Base-by-base conservation (phyloP, 2,888 invertebrate genomes). In the Drosophila colorata region DNA sequence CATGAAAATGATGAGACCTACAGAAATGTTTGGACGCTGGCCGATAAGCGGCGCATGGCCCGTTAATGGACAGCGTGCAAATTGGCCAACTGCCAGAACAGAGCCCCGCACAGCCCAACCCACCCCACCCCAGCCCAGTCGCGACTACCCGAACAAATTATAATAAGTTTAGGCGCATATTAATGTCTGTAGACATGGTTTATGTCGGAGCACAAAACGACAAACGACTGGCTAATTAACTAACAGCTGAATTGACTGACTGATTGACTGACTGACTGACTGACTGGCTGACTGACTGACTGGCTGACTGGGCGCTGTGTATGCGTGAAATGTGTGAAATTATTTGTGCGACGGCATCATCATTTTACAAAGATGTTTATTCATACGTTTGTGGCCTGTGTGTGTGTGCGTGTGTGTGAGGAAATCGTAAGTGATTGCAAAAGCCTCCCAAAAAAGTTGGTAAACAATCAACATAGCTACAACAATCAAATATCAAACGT, bases 351-450 rank as follows among this genome's bases (percentile, higher is more conserved):
- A 69, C 85, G 72, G 79, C 82, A 86, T 86, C 74, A 88, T 88
- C 80, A 82, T 77, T 86, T 86, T 88, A 86, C 86, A 86, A 86
- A 86, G 86, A 89, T 89, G 71, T 86, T 88, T 89, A 86, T 88
- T 86, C 86, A 86, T 86, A 16, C 35, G 31, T 0, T 35, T 25
- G 20, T 0, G 20, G 20, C 2, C 20, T 31, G 2, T 41, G 20
- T 31, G 23, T 18, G 33, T 31, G 8, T 43, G 6, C 28, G 28
- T 57, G 38, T 61, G 20, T 70, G 18, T 73, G 38, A 35, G 41
- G 60, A 51, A 72, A 73, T 56, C 61, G 20, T 53, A 52, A 64
- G 59, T 49, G 60, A 44, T 73, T 76, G 86, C 83, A 65, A 86
- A 83, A 87, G 58, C 35, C 49, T 47, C 35, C 47, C 37, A 8